Evolutionary conservation across 1,140 invertebrate genomes (phyloP), one percentile per base, ranked within the genome.

Genomic region (Lutraria rhynchaena): DNA sequence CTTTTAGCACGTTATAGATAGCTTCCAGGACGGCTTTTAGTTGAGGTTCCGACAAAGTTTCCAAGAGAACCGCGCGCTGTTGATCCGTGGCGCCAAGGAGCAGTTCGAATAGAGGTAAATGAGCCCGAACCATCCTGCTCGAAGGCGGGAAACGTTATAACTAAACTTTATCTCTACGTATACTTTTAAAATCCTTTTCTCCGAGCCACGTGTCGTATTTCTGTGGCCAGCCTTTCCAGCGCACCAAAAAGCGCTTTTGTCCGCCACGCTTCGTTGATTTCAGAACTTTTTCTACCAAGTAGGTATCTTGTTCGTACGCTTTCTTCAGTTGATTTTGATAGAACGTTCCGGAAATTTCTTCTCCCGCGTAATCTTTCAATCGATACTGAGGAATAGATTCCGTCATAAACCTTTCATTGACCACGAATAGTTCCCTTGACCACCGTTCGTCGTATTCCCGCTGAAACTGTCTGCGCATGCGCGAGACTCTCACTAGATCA

Each of bases 391-490:
- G 27, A 5, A 63, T 63, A 15, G 5, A 15, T 35, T 63, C 60
- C 13, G 4, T 63, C 60, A 63, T 63, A 35, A 63, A 29, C 13
- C 60, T 15, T 17, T 63, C 4, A 35, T 63, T 35, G 22, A 63
- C 33, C 27, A 35, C 60, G 31, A 31, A 63, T 11, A 63, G 29
- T 63, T 31, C 60, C 5, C 60, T 22, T 11, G 60, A 35, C 60
- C 60, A 63, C 9, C 60, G 31, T 63, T 63, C 60, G 60, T 63
- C 60, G 60, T 63, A 63, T 33, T 63, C 60, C 22, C 60, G 22
- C 31, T 63, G 60, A 35, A 63, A 63, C 22, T 27, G 60, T 22
- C 60, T 5, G 13, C 60, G 60, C 31, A 63, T 27, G 60, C 15
- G 24, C 22, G 29, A 27, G 33, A 63, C 33, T 15, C 60, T 29